A percentile compares a stretch with the other conserved stretches of the same genome.
Evolutionary conservation across 2,113 vertebrate species (phyloP).

Genomic region (Cyprinus carpio): DNA sequence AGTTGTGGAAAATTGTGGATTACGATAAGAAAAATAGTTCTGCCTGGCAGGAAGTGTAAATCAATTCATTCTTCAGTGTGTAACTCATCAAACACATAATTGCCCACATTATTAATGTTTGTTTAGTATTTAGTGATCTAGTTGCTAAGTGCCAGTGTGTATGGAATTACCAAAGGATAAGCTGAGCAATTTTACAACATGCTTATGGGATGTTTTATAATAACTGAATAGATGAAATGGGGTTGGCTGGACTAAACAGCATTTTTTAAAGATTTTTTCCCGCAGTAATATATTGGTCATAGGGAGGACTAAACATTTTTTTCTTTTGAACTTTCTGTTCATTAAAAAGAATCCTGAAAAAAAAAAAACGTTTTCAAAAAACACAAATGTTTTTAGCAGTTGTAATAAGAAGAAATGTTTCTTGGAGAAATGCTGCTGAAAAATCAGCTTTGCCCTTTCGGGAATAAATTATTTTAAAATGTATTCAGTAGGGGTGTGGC

Average conservation of each 20-base stretch:
- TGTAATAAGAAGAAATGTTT: background rate
- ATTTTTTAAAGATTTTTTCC: background rate
- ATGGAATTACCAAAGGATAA: background rate
- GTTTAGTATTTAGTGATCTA: constrained; percentile 22
- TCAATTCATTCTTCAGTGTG: background rate
- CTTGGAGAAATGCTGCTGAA: background rate
- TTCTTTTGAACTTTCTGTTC: no score
- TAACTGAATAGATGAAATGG: background rate
- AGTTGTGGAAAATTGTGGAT: no score
- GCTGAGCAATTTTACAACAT: background rate
- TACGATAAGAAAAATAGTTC: background rate
- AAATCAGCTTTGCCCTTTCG: background rate
- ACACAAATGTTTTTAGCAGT: background rate
- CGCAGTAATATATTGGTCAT: background rate
- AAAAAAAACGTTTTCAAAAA: background rate
- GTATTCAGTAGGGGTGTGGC: no score
- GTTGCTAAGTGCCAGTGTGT: constrained; percentile 29
- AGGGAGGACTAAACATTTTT: background rate
- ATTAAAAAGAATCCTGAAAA: background rate
- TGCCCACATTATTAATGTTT: background rate
- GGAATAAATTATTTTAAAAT: no score
- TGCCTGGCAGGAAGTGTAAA: background rate
- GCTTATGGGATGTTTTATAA: background rate
- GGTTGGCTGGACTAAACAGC: background rate
- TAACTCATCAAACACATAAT: background rate